phyloP scores from a whole-genome alignment of 2,888 invertebrate species.

The Atherix ibis region DNA sequence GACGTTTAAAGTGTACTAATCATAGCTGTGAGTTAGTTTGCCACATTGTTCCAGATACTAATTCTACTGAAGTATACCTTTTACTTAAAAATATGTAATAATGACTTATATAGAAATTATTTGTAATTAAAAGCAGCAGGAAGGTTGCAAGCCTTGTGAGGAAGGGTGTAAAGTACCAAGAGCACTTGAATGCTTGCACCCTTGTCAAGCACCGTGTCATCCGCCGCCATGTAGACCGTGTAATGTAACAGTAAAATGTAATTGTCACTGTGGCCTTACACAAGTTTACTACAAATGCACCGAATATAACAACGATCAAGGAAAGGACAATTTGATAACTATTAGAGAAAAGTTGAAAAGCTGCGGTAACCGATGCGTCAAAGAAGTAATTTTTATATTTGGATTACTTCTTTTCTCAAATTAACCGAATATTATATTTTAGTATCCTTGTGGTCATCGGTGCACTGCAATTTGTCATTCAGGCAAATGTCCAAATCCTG shows the following conservation, averaged over 20 bases:
- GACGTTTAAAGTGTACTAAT: constrained; percentile 54
- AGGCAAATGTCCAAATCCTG: constrained; percentile 48
- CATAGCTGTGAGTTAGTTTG: constrained; percentile 61
- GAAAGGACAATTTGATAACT: constrained; percentile 25
- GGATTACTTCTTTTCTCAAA: neutral
- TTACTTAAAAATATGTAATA: too few relatives aligned
- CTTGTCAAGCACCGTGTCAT: constrained; percentile 55
- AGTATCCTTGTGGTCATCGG: constrained; percentile 74
- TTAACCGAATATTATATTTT: constrained; percentile 11
- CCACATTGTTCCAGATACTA: constrained; percentile 44
- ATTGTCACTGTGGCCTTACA: constrained; percentile 71
- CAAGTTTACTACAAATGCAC: constrained; percentile 59
- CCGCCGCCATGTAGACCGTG: constrained; percentile 63
- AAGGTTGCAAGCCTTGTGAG: constrained; percentile 41
- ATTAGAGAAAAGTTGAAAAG: constrained; percentile 22
- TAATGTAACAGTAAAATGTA: constrained; percentile 45
- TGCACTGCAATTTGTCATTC: constrained; percentile 59
- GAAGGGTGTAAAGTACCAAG: constrained; percentile 45
- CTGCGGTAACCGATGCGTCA: constrained; percentile 78
- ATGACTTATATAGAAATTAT: too few relatives aligned
- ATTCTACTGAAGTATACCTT: constrained; percentile 31
- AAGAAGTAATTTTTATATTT: constrained; percentile 39
- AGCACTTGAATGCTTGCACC: constrained; percentile 58
- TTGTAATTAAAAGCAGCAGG: constrained; percentile 24
- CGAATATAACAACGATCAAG: constrained; percentile 42